Conservation (phyloP, 2,113 vertebrate genomes). For the Alosa alosa region DNA sequence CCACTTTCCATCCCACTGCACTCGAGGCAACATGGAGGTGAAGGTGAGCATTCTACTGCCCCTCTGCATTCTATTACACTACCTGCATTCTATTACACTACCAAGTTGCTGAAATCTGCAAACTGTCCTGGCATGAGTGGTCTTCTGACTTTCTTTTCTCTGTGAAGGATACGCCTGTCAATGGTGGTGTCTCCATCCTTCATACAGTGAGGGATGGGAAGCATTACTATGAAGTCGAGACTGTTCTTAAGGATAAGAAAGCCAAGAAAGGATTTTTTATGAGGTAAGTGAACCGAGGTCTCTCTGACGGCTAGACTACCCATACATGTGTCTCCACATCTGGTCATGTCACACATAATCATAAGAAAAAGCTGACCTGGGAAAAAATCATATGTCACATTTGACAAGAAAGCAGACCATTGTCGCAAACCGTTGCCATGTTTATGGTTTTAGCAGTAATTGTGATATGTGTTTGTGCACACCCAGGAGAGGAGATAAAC, state of each 20-base stretch:
- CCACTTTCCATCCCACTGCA: background rate
- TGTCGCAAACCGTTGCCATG: background rate
- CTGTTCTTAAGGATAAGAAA: constrained; percentile 46
- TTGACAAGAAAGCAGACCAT: too few relatives aligned
- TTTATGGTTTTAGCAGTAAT: background rate
- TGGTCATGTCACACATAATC: too few relatives aligned
- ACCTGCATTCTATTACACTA: too few relatives aligned
- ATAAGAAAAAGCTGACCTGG: too few relatives aligned
- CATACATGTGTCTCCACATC: too few relatives aligned
- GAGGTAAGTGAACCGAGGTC: constrained; percentile 54
- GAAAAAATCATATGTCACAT: too few relatives aligned
- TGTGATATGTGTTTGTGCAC: background rate
- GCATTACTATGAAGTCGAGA: constrained; percentile 67
- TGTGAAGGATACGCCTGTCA: constrained; percentile 48
- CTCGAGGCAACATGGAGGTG: background rate
- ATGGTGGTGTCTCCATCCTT: constrained; percentile 60
- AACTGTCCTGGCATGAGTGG: background rate
- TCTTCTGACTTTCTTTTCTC: background rate
- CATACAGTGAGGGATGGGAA: constrained; percentile 61
- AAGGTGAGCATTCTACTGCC: background rate
- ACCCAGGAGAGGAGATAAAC: constrained; percentile 65
- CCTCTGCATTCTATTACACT: background rate
- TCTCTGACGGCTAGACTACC: background rate
- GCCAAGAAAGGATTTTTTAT: constrained; percentile 42
- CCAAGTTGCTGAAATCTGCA: too few relatives aligned